Conservation (phyloP, 2,888 invertebrate genomes). For the Petrolisthes manimaculis region DNA sequence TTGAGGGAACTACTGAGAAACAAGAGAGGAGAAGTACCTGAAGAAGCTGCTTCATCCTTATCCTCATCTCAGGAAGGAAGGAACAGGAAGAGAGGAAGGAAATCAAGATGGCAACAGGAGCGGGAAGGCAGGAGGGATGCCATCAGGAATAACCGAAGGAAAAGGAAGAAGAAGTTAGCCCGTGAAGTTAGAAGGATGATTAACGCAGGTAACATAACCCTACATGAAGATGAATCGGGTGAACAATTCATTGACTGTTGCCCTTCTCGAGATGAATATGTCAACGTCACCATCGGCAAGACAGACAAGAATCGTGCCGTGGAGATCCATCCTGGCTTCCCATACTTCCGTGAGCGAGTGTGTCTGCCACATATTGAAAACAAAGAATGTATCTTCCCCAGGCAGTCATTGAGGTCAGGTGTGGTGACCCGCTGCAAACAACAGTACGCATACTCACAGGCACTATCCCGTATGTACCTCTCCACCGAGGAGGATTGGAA, state of each 20-base stretch:
- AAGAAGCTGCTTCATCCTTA: conserved; percentile 16
- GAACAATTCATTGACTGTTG: conserved; percentile 62
- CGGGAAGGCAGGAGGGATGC: conserved; percentile 31
- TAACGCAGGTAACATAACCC: background rate
- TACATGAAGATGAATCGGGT: conserved; percentile 43
- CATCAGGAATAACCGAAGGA: conserved; percentile 40
- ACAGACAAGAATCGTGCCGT: conserved; percentile 41
- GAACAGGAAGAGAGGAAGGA: conserved; percentile 20
- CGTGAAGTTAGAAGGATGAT: conserved; percentile 22
- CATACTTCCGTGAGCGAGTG: conserved; percentile 58
- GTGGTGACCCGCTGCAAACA: conserved; percentile 78
- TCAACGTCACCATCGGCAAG: conserved; percentile 58
- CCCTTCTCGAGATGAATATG: conserved; percentile 49
- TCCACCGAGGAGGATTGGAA: conserved; percentile 76
- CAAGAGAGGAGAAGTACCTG: background rate
- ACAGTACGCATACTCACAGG: conserved; percentile 86
- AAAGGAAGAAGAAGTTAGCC: conserved; percentile 26
- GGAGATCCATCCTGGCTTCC: conserved; percentile 43
- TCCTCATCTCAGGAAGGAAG: conserved; percentile 11
- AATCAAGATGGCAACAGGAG: conserved; percentile 25
- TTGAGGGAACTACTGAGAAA: background rate
- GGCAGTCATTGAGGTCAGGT: conserved; percentile 37
- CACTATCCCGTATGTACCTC: conserved; percentile 79
- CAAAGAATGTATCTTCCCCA: conserved; percentile 62
- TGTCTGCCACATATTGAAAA: conserved; percentile 51